Conservation (phyloP, 2,888 invertebrate genomes). For the Lobophora halterata region DNA sequence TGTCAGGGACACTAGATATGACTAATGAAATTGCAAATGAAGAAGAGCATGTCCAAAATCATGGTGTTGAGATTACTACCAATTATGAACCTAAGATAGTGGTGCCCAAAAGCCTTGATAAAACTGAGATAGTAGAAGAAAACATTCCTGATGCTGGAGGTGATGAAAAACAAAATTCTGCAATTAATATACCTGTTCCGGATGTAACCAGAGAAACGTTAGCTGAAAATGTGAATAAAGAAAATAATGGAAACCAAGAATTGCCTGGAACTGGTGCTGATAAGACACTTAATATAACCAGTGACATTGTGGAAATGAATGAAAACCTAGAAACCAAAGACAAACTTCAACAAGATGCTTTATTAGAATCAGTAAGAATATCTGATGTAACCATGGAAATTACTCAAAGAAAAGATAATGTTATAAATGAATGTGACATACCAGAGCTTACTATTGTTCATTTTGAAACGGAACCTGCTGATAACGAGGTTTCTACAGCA, state of each 20-base stretch:
- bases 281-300: not conserved
- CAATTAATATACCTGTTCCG: not conserved
- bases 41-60: conserved; percentile 1
- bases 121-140: too few species aligned
- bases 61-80: not conserved
- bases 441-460: not conserved
- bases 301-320: not conserved
- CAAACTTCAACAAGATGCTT: not conserved
- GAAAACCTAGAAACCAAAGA: conserved; percentile 7
- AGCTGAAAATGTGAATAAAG: not conserved
- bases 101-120: too few species aligned
- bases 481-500: not conserved
- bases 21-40: conserved; percentile 3
- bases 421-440: not conserved
- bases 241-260: not conserved
- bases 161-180: not conserved
- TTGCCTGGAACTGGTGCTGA: not conserved
- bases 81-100: not conserved
- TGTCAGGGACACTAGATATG: not conserved
- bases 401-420: not conserved
- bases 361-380: not conserved
- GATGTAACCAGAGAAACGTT: not conserved
- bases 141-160: too few species aligned
- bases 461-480: not conserved
- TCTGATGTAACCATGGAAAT: conserved; percentile 3